phyloP scores from a whole-genome alignment of 2,888 invertebrate genomes.

The Ectobius pallidus region DNA sequence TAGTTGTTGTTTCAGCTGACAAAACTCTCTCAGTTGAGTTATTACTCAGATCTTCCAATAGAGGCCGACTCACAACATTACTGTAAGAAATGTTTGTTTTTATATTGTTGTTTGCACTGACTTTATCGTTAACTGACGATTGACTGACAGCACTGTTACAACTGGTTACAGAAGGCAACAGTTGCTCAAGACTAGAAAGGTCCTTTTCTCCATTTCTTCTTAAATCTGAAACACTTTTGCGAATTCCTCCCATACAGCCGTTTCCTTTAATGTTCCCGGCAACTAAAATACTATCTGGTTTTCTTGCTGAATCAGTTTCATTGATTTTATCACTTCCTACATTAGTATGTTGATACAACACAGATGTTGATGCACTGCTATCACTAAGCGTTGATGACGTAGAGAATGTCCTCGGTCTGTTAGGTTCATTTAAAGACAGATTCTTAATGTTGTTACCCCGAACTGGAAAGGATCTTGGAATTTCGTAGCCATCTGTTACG shows the following conservation, averaged over 20 bases:
- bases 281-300: slow-evolving; percentile 15
- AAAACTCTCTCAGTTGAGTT: neutral
- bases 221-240: slow-evolving; percentile 7
- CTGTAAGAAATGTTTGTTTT: slow-evolving; percentile 32
- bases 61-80: slow-evolving; percentile 35
- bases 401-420: slow-evolving; percentile 48
- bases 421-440: neutral
- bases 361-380: slow-evolving; percentile 34
- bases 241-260: slow-evolving; percentile 4
- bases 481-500: slow-evolving; percentile 67
- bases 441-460: neutral
- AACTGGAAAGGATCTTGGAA: slow-evolving; percentile 58
- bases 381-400: slow-evolving; percentile 44
- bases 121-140: neutral
- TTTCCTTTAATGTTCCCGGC: neutral
- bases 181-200: slow-evolving; percentile 44
- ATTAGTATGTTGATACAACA: slow-evolving; percentile 33
- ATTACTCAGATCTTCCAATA: slow-evolving; percentile 19
- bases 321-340: slow-evolving; percentile 1
- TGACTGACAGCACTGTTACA: slow-evolving; percentile 16
- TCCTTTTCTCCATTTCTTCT: slow-evolving; percentile 40
- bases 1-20: neutral
- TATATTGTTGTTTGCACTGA: neutral
- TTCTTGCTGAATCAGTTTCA: neutral
- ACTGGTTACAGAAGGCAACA: slow-evolving; percentile 39